Evolutionary conservation across 2,113 vertebrate genomes (phyloP), one percentile per base, ranked within the genome.

Genomic region (Stictonetta naevosa): DNA sequence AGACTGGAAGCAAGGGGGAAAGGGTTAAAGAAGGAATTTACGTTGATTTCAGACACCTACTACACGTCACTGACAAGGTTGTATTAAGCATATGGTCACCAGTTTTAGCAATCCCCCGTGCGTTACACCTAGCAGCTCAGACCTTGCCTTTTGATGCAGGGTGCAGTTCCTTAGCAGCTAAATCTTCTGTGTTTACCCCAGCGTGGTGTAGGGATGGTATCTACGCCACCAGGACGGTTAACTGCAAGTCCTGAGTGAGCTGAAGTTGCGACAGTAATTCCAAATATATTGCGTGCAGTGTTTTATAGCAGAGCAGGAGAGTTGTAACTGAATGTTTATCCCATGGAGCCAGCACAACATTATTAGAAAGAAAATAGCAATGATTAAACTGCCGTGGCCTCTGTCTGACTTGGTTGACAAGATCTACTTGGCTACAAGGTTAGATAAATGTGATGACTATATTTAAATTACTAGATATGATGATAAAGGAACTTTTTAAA

Each of bases 51-150:
- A 69, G 64, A 21, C 59, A 40, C 0, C 0, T 86, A 23, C 42
- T 34, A 1, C 29, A 77, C 14, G 17, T 74, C 15, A 13, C 38
- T 82, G 29, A 25, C 38, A 48, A 5, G 50, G 8, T 23, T 69
- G 9, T 8, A 3, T n/a, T 52, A 17, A 64, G 22, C 56, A 46
- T 18, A 42, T 17, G 55, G 18, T 33, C 52, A 53, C 34, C 1
- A 4, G 23, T 42, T 64, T 60, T 28, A 23, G 8, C 0, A 3
- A 8, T 42, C 42, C 8, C 40, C 36, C 1, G 0, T 12, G 14
- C 67, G 36, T 20, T 64, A 4, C 18, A 26, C 23, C 36, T 42
- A 19, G 60, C 46, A 64, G n/a, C 67, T 90, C 71, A 79, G 31
- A 11, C 34, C 23, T 66, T 46, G 64, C 22, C 55, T 4, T 22